Base-by-base conservation (phyloP, 1,140 invertebrate species). In the Carcinoscorpius rotundicauda region DNA sequence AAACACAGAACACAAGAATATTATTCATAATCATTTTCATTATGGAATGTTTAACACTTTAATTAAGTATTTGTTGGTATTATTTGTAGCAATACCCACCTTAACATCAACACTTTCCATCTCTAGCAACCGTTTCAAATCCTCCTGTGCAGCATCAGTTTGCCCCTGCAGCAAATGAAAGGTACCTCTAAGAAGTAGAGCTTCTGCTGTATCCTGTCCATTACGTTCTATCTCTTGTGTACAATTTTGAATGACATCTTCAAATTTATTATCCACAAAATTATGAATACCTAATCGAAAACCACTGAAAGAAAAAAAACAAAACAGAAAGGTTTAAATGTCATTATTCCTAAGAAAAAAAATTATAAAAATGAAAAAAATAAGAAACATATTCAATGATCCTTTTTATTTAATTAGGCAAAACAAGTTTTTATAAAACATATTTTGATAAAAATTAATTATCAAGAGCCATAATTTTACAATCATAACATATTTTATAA, bases 141-240 rank as follows among this genome's bases (percentile, higher is more conserved):
- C 92, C 58, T 78, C 73, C 10, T 87, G 75, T 3, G 89, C 86
- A 68, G 85, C 81, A 53, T 84, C 79, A 71, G 86, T 83, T 69
- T 85, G 79, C 4, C 88, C 89, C 59, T 84, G 80, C 0, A 96
- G 76, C 56, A 92, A 78, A 73, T 87, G 84, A 76, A 96, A 89
- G 6, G 92, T 93, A 49, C 84, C 90, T 62, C 91, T 80, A 62
- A 96, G 75, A 8, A 93, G 79, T 64, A 86, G 73, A 4, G 90
- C 84, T 77, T 91, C 85, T 11, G 81, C 72, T 71, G 69, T 81
- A 78, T 59, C 74, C 71, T 57, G 78, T 76, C 59, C 66, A 51
- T 63, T 48, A 64, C 74, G 75, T 58, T 84, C 79, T n/a, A 96
- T 81, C 78, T 93, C 89, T 74, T 89, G 83, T 9, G 83, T 87